Base-by-base conservation (phyloP, 2,797 vertebrate genomes). In the Esox lucius region DNA sequence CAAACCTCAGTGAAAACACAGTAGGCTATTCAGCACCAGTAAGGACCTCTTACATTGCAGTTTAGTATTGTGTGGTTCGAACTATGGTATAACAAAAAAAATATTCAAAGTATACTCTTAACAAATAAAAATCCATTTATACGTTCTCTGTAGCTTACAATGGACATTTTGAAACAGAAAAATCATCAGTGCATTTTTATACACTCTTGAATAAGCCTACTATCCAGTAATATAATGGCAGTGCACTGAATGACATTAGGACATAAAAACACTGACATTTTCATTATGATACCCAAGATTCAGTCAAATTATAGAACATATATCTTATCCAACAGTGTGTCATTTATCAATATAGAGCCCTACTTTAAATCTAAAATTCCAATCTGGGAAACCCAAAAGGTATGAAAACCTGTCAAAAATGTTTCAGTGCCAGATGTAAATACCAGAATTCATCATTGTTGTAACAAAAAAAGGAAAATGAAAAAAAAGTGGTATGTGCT, bases 11-110 rank as follows among this genome's bases (percentile, higher is more conserved):
- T 91, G 89, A 88, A 56, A 74, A 88, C 84, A 91, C 85, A 89
- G 83, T 24, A 61, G 56, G 56, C 22, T 85, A 79, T 90, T 91
- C 83, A 91, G 91, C 91, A 93, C 91, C 91, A 80, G 85, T 81
- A 85, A 56, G 71, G 39, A 73, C 61, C 12, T 66, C 42, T 39
- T 39, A 68, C 74, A 75, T 70, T 19, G 51, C 65, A 72, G 71
- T 72, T 48, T 53, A 28, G 49, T 77, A 69, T 61, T 61, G 75
- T 79, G 79, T 79, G 75, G 75, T 75, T 79, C 70, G 26, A 24
- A 84, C 76, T 78, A 74, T 80, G 80, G 78, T n/a, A 78, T 71
- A 81, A 70, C 80, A 84, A 76, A 74, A 77, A 77, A 78, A 35
- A 81, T 79, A 82, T 75, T 82, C 71, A 73, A 71, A 69, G 5